Evolutionary conservation across 1,140 invertebrate species (phyloP), one percentile per base, ranked within the genome.

Genomic region (Trachelipus rathkii): DNA sequence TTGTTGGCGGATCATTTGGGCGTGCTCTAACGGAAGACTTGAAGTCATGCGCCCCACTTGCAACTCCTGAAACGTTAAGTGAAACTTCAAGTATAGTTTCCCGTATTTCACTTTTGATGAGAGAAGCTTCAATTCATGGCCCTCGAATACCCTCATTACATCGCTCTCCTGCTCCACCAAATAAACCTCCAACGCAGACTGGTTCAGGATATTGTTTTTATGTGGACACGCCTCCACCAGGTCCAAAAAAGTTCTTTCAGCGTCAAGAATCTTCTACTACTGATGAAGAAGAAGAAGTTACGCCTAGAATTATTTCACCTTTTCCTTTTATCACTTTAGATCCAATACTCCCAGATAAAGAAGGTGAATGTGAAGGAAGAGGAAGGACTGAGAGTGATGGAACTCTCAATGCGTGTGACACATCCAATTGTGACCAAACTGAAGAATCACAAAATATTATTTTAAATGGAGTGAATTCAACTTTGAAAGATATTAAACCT

Each of bases 51-150:
- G 93, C 93, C 0, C 93, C 93, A 0, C 83, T 95, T 23, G 93
- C 93, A 0, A 93, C 92, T 43, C 93, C 93, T 0, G 93, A 95
- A 84, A 94, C 92, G 0, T 83, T 94, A 3, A 94, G 92, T 0
- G 92, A 94, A 84, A 88, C 92, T 7, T 93, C 92, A 13, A 87
- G 86, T 82, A 79, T 87, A 60, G 84, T 84, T 11, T 86, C 86
- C 10, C 77, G 83, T 44, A 82, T 81, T 72, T 81, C 79, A 43
- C 50, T 81, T 7, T 72, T 76, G 0, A 24, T 78, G n/a, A 76
- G 76, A 43, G 79, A 81, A 60, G 75, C 75, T n/a, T 76, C 76
- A 53, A 72, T 75, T 81, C 82, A 77, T 81, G 82, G 77, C 53
- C 80, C 68, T 10, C 81, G 66, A 73, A 78, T 53, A 72, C 77